Evolutionary conservation across 1,140 invertebrate species (phyloP).

Genomic region (Polypedilum vanderplanki): DNA sequence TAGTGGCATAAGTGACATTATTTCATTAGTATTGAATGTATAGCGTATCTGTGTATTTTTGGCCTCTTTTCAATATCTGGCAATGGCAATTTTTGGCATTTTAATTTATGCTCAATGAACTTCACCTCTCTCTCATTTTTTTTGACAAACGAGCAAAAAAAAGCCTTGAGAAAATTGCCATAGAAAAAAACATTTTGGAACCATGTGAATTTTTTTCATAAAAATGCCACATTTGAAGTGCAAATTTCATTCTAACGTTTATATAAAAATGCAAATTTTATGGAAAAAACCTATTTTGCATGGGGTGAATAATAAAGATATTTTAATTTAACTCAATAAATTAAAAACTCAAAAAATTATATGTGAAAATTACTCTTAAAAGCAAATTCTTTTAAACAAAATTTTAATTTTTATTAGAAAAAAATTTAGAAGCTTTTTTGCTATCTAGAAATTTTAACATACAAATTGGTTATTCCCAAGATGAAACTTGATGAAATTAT

Average conservation of each 20-base stretch:
- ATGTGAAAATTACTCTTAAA: conserved; percentile 31
- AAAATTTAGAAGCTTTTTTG: conserved; percentile 26
- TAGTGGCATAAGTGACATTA: not conserved
- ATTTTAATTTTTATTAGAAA: conserved; percentile 2
- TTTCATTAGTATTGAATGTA: not conserved
- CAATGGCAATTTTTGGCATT: not conserved
- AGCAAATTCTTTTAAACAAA: conserved; percentile 5
- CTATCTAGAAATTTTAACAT: conserved; percentile 20
- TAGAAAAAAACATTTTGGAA: not conserved
- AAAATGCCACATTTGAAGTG: not conserved
- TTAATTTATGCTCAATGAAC: not conserved
- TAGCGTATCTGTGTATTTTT: not conserved
- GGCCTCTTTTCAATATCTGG: conserved; percentile 6
- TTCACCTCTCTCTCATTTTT: not conserved
- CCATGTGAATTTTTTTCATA: conserved; percentile 29
- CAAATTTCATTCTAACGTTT: not conserved
- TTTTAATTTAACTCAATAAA: conserved; percentile 32
- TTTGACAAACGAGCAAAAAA: not conserved
- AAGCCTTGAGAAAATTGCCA: not conserved
- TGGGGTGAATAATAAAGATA: conserved; percentile 44
- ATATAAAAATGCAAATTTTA: not conserved
- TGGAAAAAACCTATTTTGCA: conserved; percentile 48
- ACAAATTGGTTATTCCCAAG: too few relatives aligned
- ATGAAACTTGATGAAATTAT: too few relatives aligned
- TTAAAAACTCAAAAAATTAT: conserved; percentile 29